These are phyloP conservation scores for Bufo gargarizans DNA, from an alignment of 2,113 vertebrate species.

Conservation along the genomic window DNA sequence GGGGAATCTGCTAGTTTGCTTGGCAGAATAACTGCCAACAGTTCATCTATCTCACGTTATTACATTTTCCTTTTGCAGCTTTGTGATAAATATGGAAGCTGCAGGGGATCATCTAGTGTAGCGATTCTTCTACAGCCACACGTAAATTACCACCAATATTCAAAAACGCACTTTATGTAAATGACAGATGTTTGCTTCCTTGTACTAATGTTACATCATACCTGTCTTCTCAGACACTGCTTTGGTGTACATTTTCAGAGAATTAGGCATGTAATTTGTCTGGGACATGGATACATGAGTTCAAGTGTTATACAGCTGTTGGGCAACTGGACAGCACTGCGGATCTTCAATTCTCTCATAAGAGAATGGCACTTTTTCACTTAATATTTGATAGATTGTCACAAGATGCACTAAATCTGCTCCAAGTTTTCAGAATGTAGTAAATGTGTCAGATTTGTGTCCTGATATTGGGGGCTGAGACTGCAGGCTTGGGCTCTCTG, in stretches of 20 bases:
- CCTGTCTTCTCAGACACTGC: slow-evolving; percentile 61
- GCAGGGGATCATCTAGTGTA: neutral
- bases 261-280: slow-evolving; percentile 71
- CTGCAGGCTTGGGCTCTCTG: neutral
- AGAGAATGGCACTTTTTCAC: neutral
- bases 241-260: slow-evolving; percentile 67
- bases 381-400: slow-evolving; percentile 10
- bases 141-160: slow-evolving; percentile 60
- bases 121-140: slow-evolving; percentile 3
- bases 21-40: too few species aligned
- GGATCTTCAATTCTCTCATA: slow-evolving; percentile 12
- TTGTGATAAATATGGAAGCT: neutral
- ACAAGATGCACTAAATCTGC: neutral
- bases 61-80: neutral
- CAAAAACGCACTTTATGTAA: neutral
- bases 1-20: too few species aligned
- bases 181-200: slow-evolving; percentile 63
- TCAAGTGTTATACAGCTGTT: slow-evolving; percentile 67
- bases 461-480: neutral
- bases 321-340: slow-evolving; percentile 59
- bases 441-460: neutral
- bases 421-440: neutral
- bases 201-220: slow-evolving; percentile 61
- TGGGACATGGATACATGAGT: slow-evolving; percentile 69
- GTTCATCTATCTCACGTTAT: neutral